Conservation (phyloP, 2,797 vertebrate genomes). For the Centroberyx gerrardi region DNA sequence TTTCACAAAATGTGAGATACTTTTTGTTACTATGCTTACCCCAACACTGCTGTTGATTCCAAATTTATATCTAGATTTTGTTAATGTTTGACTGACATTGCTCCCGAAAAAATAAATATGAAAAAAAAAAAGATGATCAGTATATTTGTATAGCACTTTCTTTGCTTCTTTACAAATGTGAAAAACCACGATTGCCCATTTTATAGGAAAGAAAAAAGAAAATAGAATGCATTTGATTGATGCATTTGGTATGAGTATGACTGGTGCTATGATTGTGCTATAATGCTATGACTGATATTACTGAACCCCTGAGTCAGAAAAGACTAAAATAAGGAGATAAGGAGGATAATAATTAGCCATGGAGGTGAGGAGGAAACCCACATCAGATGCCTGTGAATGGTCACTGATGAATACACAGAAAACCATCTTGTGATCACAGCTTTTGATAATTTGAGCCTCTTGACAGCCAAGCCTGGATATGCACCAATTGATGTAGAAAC, state of each 20-base stretch:
- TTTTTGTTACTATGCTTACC: too few species aligned
- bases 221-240: not conserved
- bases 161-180: too few species aligned
- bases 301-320: slow-evolving; percentile 7
- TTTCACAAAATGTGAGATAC: too few species aligned
- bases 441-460: not conserved
- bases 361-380: not conserved
- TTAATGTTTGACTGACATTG: too few species aligned
- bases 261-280: not conserved
- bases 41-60: too few species aligned
- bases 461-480: slow-evolving; percentile 13
- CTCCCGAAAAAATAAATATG: too few species aligned
- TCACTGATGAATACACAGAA: slow-evolving; percentile 10
- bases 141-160: too few species aligned
- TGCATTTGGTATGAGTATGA: not conserved
- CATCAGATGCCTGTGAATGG: not conserved
- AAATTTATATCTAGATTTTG: too few species aligned
- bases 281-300: slow-evolving; percentile 12
- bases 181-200: too few species aligned
- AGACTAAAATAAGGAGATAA: not conserved
- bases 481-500: not conserved
- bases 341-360: not conserved
- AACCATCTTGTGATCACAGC: slow-evolving; percentile 17
- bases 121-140: too few species aligned
- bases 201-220: too few species aligned